Percentiles rank a stretch among this genome's conserved stretches.
Conservation (phyloP, 2,113 vertebrate genomes). For the Cyanoramphus novaezelandiae region DNA sequence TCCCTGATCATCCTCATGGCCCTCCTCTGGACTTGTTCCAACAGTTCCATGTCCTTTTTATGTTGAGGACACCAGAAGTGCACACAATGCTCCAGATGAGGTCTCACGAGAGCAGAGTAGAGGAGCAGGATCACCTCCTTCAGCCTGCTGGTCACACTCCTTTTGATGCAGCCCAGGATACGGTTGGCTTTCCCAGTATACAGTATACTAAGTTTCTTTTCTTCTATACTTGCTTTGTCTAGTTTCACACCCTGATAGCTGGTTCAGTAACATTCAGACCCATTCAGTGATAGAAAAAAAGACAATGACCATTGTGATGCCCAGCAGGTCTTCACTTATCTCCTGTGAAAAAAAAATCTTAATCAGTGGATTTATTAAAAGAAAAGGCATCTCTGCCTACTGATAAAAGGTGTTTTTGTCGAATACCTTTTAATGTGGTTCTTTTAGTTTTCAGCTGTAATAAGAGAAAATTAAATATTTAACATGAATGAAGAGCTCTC, state of each 20-base stretch:
- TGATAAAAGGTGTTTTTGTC: background rate
- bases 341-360: background rate
- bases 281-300: background rate
- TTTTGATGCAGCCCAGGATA: no score
- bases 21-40: no score
- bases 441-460: background rate
- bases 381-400: background rate
- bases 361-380: slow-evolving; percentile 22
- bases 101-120: no score
- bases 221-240: background rate
- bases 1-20: no score
- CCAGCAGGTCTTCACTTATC: slow-evolving; percentile 24
- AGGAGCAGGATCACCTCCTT: no score
- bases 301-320: background rate
- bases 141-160: no score
- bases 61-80: no score
- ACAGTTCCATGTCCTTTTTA: no score
- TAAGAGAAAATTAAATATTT: background rate
- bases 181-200: no score
- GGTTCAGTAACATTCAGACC: background rate
- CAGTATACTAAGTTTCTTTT: background rate
- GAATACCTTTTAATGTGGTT: background rate
- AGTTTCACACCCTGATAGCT: background rate
- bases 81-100: no score
- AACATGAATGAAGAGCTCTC: background rate